These are phyloP conservation scores for Mythimna ferrago DNA, from an alignment of 2,888 invertebrate genomes.

Conservation along the genomic window DNA sequence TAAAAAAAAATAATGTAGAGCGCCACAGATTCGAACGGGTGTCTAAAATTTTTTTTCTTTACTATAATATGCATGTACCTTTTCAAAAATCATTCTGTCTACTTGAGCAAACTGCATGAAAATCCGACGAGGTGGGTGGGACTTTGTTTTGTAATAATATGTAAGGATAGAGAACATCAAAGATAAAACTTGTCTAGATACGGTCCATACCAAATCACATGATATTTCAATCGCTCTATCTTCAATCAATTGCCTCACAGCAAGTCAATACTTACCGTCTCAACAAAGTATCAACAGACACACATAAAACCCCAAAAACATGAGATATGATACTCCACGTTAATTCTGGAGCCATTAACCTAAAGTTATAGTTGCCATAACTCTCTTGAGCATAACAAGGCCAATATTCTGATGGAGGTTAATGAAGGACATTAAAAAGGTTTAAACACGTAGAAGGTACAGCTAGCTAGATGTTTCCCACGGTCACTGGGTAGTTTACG, in stretches of 20 bases:
- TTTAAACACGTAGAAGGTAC: slow-evolving; percentile 32
- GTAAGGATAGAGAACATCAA: too few species aligned
- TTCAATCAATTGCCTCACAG: not conserved
- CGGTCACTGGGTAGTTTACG: slow-evolving; percentile 32
- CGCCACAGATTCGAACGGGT: too few species aligned
- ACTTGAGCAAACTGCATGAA: too few species aligned
- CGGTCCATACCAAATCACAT: not conserved
- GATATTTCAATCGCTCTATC: not conserved
- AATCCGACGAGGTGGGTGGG: too few species aligned
- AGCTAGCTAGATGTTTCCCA: slow-evolving; percentile 30
- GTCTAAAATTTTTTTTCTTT: too few species aligned
- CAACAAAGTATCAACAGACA: slow-evolving; percentile 7
- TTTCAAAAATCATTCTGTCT: too few species aligned
- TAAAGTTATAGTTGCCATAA: slow-evolving; percentile 52
- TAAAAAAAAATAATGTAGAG: too few species aligned
- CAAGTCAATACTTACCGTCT: not conserved
- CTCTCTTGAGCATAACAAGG: slow-evolving; percentile 38
- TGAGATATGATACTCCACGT: slow-evolving; percentile 21
- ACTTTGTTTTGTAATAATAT: too few species aligned
- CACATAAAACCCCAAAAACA: not conserved
- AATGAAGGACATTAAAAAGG: slow-evolving; percentile 64
- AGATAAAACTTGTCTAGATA: too few species aligned
- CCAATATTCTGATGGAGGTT: slow-evolving; percentile 56
- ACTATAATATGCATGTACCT: too few species aligned
- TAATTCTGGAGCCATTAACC: slow-evolving; percentile 54